These are phyloP conservation scores for Elachura formosa DNA, from an alignment of 2,113 vertebrate species.

Conservation along the genomic window DNA sequence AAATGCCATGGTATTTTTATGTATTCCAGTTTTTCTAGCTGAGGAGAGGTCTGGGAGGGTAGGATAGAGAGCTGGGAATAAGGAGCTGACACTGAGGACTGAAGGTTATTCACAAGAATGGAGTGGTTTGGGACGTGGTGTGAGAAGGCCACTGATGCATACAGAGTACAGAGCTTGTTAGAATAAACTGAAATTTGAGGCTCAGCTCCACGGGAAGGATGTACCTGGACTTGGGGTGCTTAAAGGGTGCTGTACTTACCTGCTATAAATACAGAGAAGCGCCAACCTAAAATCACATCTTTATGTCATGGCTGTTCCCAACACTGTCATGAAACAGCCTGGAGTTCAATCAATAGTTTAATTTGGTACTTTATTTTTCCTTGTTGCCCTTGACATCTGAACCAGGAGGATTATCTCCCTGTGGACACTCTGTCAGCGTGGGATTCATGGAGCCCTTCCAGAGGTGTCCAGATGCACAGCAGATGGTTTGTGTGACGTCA, in stretches of 20 bases:
- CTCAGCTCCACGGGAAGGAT: not conserved
- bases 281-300: not conserved
- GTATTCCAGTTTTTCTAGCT: not conserved
- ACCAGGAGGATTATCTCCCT: not conserved
- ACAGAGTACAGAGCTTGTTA: not conserved
- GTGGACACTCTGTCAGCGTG: accelerated
- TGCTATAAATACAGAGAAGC: not conserved
- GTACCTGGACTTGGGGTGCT: not conserved
- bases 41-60: accelerated
- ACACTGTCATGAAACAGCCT: not conserved
- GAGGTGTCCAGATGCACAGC: not conserved
- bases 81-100: not conserved
- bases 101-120: not conserved
- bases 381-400: not conserved
- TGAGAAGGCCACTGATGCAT: not conserved
- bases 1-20: not conserved
- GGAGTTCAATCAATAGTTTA: not conserved
- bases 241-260: not conserved
- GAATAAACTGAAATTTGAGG: not conserved
- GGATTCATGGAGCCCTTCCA: not conserved
- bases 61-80: not conserved
- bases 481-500: not conserved
- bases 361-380: not conserved
- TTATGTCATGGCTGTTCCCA: not conserved
- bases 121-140: not conserved